These are phyloP conservation scores for Schizothorax lantsangensis DNA, from an alignment of 2,797 vertebrate species.

Conservation along the genomic window DNA sequence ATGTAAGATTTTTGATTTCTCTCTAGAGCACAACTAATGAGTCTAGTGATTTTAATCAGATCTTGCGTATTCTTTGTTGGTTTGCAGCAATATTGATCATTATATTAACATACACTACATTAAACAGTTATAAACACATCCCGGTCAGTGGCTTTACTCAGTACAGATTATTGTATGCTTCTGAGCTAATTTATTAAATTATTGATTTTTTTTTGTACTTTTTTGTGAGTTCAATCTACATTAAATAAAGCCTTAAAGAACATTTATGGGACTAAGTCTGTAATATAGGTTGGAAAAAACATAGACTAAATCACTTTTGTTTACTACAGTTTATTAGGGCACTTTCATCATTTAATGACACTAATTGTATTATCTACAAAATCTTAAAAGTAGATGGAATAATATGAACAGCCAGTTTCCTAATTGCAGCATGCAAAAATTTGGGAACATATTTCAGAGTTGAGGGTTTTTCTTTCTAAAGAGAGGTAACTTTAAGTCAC, in stretches of 20 bases:
- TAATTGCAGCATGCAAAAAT: background rate
- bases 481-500: background rate
- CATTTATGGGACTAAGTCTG: background rate
- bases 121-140: background rate
- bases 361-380: background rate
- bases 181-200: background rate
- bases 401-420: background rate
- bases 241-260: background rate
- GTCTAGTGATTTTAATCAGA: background rate
- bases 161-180: background rate
- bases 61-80: background rate
- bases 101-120: background rate
- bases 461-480: background rate
- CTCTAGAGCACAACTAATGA: background rate
- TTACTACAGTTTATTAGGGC: background rate
- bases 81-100: background rate
- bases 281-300: background rate
- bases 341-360: background rate
- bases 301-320: background rate
- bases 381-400: background rate
- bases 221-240: background rate
- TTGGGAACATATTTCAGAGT: background rate
- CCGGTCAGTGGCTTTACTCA: background rate
- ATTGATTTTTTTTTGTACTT: background rate
- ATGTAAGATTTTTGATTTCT: background rate